Evolutionary conservation across 2,888 invertebrate genomes (phyloP).

Genomic region (Drosophila prostipennis): DNA sequence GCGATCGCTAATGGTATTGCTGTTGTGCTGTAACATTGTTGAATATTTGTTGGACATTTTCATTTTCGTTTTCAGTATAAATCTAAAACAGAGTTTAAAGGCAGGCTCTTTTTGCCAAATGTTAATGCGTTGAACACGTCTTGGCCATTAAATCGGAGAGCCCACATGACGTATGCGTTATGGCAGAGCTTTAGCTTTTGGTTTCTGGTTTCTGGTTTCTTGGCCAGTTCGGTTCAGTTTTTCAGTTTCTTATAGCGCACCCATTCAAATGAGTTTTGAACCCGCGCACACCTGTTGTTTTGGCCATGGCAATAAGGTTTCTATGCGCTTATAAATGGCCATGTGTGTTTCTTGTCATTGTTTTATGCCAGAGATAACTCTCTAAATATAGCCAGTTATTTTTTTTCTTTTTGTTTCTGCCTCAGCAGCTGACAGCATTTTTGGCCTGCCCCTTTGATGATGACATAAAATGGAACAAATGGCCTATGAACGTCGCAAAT

Average conservation of each 20-base stretch:
- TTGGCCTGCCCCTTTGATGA: constrained; percentile 61
- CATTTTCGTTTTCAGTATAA: constrained; percentile 46
- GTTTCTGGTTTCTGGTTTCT: constrained; percentile 6
- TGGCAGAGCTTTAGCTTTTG: constrained; percentile 52
- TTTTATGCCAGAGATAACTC: constrained; percentile 28
- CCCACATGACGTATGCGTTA: constrained; percentile 74
- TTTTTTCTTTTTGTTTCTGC: background rate
- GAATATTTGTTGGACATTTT: constrained; percentile 43
- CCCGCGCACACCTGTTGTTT: constrained; percentile 67
- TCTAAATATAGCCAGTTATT: background rate
- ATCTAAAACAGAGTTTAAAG: constrained; percentile 61
- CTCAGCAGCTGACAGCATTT: constrained; percentile 70
- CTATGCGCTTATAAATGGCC: constrained; percentile 59
- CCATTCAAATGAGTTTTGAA: constrained; percentile 56
- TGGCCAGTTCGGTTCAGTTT: constrained; percentile 35
- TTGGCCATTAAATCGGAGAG: constrained; percentile 67
- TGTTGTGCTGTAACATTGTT: constrained; percentile 46
- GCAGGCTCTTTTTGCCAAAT: constrained; percentile 56
- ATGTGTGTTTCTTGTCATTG: constrained; percentile 34
- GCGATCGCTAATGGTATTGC: constrained; percentile 57
- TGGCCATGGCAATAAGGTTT: constrained; percentile 67
- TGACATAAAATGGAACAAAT: constrained; percentile 80
- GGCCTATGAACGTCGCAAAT: constrained; percentile 77
- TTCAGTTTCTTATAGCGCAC: constrained; percentile 43
- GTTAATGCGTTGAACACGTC: constrained; percentile 75